These are phyloP conservation scores for Pasiphila rectangulata DNA, from an alignment of 2,888 invertebrate species.

Conservation along the genomic window DNA sequence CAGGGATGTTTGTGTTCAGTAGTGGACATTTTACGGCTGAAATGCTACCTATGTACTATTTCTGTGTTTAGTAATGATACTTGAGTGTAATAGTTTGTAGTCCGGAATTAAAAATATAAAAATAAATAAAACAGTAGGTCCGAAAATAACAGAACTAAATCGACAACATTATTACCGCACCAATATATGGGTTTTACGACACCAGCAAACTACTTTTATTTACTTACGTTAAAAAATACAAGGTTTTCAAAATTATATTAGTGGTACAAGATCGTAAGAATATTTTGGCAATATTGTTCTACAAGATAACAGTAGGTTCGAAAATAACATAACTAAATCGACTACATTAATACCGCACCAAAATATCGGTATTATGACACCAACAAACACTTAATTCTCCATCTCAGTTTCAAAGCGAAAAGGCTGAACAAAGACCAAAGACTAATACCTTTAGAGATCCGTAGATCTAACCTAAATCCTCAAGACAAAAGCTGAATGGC, in stretches of 20 bases:
- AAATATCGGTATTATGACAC: not conserved
- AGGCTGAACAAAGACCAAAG: conserved; percentile 30
- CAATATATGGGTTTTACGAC: not conserved
- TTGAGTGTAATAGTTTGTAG: too few relatives aligned
- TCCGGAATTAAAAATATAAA: too few relatives aligned
- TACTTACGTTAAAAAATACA: too few relatives aligned
- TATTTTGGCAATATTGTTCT: too few relatives aligned
- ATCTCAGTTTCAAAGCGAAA: conserved; percentile 25
- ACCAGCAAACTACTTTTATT: too few relatives aligned
- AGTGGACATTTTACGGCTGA: too few relatives aligned
- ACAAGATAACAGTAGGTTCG: not conserved
- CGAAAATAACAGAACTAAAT: not conserved
- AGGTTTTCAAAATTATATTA: too few relatives aligned
- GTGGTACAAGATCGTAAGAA: too few relatives aligned
- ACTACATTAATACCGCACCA: not conserved
- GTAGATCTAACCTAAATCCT: conserved; percentile 46
- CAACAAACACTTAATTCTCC: not conserved
- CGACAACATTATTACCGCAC: not conserved
- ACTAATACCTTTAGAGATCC: conserved; percentile 48
- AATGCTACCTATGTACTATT: too few relatives aligned
- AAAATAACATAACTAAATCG: not conserved
- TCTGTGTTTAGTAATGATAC: too few relatives aligned
- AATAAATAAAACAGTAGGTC: not conserved
- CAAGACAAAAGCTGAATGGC: conserved; percentile 51
- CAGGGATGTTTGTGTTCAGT: too few relatives aligned